Base-by-base conservation (phyloP, 2,888 invertebrate species). In the Nemotelus nigrinus region DNA sequence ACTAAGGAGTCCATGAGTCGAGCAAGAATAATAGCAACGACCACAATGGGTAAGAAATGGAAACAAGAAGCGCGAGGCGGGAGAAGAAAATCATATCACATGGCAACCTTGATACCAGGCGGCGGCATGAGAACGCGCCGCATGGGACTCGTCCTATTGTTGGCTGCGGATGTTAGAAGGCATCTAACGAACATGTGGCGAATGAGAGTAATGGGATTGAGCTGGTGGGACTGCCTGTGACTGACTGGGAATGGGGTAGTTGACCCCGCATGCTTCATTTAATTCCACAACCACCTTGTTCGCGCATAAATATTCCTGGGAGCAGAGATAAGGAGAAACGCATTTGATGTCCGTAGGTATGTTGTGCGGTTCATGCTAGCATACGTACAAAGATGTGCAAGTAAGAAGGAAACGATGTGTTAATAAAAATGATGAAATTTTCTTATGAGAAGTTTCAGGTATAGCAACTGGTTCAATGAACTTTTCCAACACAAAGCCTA, bases 171-270 rank as follows among this genome's bases (percentile, higher is more conserved):
- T 70, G 70, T 41, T 47, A 53, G 70, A 70, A 70, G 55, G 70
- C 70, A 70, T 70, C n/a, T 8, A 45, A 53, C 70, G 70, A 43
- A 7, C 48, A 8, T 47, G 41, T 25, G 25, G 25, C 25, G 70
- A 70, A 70, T 53, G 70, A 47, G 70, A 78, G 65, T 70, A 68
- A 79, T 77, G 72, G 77, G 74, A 79, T 67, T 77, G 72, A 70
- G 76, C 75, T 70, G 72, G 77, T 25, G 25, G 25, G 25, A 25
- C 25, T 25, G 25, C 25, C 25, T 25, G 25, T 25, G 25, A 7
- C 53, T 77, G 77, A 64, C 67, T 63, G 77, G 68, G 74, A 60
- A 77, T 77, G 74, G 74, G 79, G 79, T 79, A 74, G 65, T 79
- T 79, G 79, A 79, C 79, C 79, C 79, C 70, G 44, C 70, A 53